Evolutionary conservation across 2,888 invertebrate species (phyloP).

Genomic region (Agrochola litura): DNA sequence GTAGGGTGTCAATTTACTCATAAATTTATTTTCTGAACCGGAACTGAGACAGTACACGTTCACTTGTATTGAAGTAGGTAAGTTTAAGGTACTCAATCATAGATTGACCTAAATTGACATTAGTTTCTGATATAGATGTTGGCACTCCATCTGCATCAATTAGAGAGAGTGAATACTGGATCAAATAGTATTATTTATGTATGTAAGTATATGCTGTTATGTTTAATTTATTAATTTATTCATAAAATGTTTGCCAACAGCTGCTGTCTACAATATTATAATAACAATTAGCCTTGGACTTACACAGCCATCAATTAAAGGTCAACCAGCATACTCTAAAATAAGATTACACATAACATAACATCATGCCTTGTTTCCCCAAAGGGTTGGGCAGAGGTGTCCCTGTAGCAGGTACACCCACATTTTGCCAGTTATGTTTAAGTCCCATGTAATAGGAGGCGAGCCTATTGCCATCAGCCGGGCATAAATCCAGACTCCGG

Average conservation of each 20-base stretch:
- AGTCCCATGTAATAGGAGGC: too few species aligned
- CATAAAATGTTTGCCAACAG: background rate
- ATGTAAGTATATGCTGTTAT: background rate
- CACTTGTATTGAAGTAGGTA: slow-evolving; percentile 3
- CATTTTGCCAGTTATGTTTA: too few species aligned
- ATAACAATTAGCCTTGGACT: background rate
- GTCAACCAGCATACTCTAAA: too few species aligned
- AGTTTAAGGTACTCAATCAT: slow-evolving; percentile 2
- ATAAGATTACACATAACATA: too few species aligned
- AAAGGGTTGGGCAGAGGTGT: too few species aligned
- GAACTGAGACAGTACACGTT: too few species aligned
- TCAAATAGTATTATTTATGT: slow-evolving; percentile 20
- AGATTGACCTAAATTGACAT: slow-evolving; percentile 41
- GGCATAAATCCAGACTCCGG: too few species aligned
- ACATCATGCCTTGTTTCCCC: too few species aligned
- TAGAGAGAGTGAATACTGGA: slow-evolving; percentile 5
- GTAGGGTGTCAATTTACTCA: too few species aligned
- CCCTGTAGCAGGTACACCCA: too few species aligned
- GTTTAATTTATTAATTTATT: background rate
- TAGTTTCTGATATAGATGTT: slow-evolving; percentile 24
- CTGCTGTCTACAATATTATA: background rate
- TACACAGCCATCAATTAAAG: background rate
- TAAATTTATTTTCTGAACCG: too few species aligned
- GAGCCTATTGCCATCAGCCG: too few species aligned
- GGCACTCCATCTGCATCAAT: slow-evolving; percentile 18